Conservation (phyloP, 2,797 vertebrate genomes). For the Ctenopoma kingsleyae region DNA sequence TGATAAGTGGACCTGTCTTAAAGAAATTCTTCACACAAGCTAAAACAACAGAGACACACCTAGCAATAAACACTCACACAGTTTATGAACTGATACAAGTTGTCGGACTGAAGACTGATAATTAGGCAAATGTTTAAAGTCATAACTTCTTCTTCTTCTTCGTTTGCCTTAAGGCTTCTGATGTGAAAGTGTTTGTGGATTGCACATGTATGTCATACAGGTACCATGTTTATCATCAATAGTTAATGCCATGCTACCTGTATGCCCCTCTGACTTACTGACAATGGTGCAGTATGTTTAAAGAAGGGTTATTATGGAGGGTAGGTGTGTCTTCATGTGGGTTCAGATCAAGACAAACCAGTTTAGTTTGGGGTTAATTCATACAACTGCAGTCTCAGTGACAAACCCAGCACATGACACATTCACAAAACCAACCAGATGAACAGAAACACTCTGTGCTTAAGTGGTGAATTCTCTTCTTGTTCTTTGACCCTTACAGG, state of each 20-base stretch:
- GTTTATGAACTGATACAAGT: not conserved
- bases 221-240: constrained; percentile 28
- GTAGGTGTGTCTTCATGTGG: constrained; percentile 63
- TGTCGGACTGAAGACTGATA: not conserved
- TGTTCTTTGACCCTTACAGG: constrained; percentile 41
- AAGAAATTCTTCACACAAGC: not conserved
- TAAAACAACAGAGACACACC: not conserved
- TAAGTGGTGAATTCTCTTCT: not conserved
- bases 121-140: not conserved
- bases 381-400: not conserved
- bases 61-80: not conserved
- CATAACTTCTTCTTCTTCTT: too few species aligned
- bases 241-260: constrained; percentile 41
- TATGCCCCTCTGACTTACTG: constrained; percentile 57
- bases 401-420: constrained; percentile 5
- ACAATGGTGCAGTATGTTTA: constrained; percentile 70
- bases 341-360: constrained; percentile 78
- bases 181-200: not conserved
- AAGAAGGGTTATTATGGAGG: constrained; percentile 73
- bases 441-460: not conserved
- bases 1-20: not conserved
- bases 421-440: not conserved
- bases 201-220: constrained; percentile 15
- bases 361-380: constrained; percentile 66
- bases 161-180: not conserved